phyloP scores from a whole-genome alignment of 2,888 invertebrate genomes.

The Helleia helle region DNA sequence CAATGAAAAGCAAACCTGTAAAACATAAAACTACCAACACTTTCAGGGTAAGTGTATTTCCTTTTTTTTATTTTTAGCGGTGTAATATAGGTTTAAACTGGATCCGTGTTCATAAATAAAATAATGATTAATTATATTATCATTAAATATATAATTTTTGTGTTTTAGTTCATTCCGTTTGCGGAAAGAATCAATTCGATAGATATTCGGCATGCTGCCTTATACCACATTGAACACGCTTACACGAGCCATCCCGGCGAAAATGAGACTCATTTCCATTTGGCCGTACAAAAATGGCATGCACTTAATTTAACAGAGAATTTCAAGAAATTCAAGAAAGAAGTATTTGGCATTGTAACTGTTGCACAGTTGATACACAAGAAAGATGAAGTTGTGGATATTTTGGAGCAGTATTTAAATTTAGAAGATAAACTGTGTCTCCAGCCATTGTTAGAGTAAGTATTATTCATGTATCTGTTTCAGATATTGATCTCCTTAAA shows the following conservation, averaged over 20 bases:
- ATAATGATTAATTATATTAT: not conserved
- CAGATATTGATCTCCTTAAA: too few species aligned
- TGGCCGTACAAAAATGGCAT: slow-evolving; percentile 91
- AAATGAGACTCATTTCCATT: slow-evolving; percentile 84
- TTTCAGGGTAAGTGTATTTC: slow-evolving; percentile 78
- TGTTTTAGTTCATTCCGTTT: slow-evolving; percentile 87
- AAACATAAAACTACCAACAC: slow-evolving; percentile 85
- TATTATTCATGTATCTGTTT: slow-evolving; percentile 24
- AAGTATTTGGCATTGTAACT: slow-evolving; percentile 83
- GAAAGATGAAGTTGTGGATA: slow-evolving; percentile 82
- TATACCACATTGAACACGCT: slow-evolving; percentile 86
- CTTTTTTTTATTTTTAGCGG: slow-evolving; percentile 12
- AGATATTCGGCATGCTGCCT: slow-evolving; percentile 85
- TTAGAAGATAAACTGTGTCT: slow-evolving; percentile 81
- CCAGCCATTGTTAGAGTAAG: slow-evolving; percentile 90
- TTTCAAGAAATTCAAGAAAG: slow-evolving; percentile 83
- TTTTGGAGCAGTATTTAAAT: slow-evolving; percentile 82
- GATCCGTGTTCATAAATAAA: not conserved
- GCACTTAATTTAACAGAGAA: slow-evolving; percentile 89
- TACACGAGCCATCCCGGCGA: slow-evolving; percentile 82
- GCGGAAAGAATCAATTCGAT: slow-evolving; percentile 89
- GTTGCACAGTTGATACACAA: slow-evolving; percentile 88
- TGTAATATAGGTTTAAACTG: too few species aligned
- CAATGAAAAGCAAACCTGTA: slow-evolving; percentile 81
- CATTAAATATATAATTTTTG: not conserved